Evolutionary conservation across 2,888 invertebrate species (phyloP), one percentile per base, ranked within the genome.

Genomic region (Agrotis clavis): DNA sequence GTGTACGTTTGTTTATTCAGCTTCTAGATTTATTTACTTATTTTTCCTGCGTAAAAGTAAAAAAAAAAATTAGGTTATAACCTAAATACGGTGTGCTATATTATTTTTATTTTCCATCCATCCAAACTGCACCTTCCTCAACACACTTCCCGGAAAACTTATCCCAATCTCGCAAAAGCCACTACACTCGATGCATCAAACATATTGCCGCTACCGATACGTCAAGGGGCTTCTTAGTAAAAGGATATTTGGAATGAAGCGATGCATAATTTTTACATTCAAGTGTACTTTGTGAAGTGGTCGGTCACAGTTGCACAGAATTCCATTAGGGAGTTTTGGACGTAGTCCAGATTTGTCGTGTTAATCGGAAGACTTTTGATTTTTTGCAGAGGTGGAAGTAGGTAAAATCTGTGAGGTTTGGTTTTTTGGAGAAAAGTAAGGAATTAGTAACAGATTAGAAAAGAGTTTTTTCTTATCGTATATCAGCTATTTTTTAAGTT

Each of bases 311-410:
- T 90, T 91, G 92, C 88, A 91, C 93, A 81, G 90, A 92, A 92
- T 91, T 94, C 93, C 94, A 95, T 95, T 95, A 94, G 94, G 89
- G 91, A 92, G 85, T 92, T 92, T 94, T 95, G 95, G 95, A 93
- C 90, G 84, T 47, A 79, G 87, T 94, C 95, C 95, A 95, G 92
- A 72, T 77, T 82, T 74, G 84, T 83, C 85, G 82, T 79, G 83
- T 74, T 74, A 85, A 87, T 87, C 81, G 82, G 72, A 80, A 80
- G 86, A 87, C 64, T 89, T 88, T 87, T 88, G 80, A 83, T 84
- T 83, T 84, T 73, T 79, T 48, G 73, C 79, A 90, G 92, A 91
- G 68, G 83, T 30, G 83, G 19, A 72, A 67, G 69, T 89, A 87
- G 87, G 87, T 77, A 86, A 50, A 74, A 64, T 57, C 0, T 57